Conservation (phyloP, 2,888 invertebrate genomes). For the Eilema griseolum region DNA sequence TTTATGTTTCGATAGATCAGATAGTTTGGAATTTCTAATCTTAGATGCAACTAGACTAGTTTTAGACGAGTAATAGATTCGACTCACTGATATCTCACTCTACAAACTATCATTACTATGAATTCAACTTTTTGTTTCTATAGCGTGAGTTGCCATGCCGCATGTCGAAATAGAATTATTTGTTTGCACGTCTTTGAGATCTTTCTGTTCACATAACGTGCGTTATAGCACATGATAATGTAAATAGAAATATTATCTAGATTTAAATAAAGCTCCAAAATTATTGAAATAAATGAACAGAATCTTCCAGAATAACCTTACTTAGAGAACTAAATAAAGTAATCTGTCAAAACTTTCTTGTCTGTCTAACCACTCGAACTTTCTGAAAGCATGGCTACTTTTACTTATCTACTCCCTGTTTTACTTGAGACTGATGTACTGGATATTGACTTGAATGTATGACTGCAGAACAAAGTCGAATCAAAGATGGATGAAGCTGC, state of each 20-base stretch:
- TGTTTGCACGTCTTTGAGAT: conserved; percentile 78
- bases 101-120: conserved; percentile 70
- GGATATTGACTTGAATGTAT: conserved; percentile 46
- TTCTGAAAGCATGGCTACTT: conserved; percentile 69
- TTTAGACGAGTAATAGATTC: conserved; percentile 72
- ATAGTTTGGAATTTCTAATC: conserved; percentile 55
- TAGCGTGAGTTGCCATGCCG: conserved; percentile 78
- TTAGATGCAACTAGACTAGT: conserved; percentile 64
- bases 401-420: conserved; percentile 58
- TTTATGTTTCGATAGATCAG: conserved; percentile 68
- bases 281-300: conserved; percentile 47
- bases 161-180: conserved; percentile 77
- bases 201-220: conserved; percentile 62
- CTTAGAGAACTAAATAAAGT: conserved; percentile 40
- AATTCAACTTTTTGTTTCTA: conserved; percentile 65
- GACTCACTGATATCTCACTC: conserved; percentile 71
- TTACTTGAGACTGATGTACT: conserved; percentile 31
- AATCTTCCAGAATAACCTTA: conserved; percentile 44
- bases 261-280: conserved; percentile 22
- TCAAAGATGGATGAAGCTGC: conserved; percentile 98
- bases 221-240: conserved; percentile 49
- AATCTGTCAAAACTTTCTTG: conserved; percentile 47
- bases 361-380: conserved; percentile 50
- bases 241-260: conserved; percentile 47
- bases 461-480: conserved; percentile 94